Base-by-base conservation (phyloP, 1,140 invertebrate genomes). In the Aphelenchoides fujianensis region DNA sequence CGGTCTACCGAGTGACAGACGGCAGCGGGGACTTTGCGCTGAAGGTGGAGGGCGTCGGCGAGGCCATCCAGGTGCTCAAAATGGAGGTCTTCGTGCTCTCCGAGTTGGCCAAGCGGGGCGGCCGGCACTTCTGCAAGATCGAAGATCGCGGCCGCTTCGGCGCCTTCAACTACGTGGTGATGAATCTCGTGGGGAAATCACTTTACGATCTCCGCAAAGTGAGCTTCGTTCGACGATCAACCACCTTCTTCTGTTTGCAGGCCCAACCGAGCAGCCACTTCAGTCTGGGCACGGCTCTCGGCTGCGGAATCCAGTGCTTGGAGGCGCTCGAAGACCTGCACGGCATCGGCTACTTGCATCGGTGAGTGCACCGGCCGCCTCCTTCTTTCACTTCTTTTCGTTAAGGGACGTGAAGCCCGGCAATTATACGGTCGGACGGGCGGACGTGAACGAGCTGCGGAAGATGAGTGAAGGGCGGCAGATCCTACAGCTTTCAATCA, bases 331-430 rank as follows among this genome's bases (percentile, higher is more conserved):
- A 84, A n/a, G 66, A 69, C 55, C 41, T 75, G 37, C 74, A 75
- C n/a, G 68, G 34, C 19, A 79, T 81, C 37, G 82, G 79, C 3
- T 81, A 81, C 52, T 32, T 81, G 16, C 79, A 81, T 70, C n/a
- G n/a, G n/a, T n/a, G n/a, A n/a, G n/a, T n/a, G n/a, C n/a, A n/a
- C n/a, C n/a, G n/a, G n/a, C n/a, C n/a, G n/a, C n/a, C n/a, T n/a
- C n/a, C n/a, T n/a, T n/a, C n/a, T n/a, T n/a, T n/a, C n/a, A n/a
- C n/a, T n/a, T n/a, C n/a, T n/a, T n/a, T n/a, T n/a, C n/a, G n/a
- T n/a, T n/a, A n/a, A 71, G 80, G 12, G 79, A 81, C 35, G 69
- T 82, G 12, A 81, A 78, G 62, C 76, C 76, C 30, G 80, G 69
- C 34, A 81, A 81, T 55, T 83, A 79, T 53, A 72, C 74, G 3